A percentile compares a stretch with the other conserved stretches of the same genome.
Conservation (phyloP, 2,113 vertebrate species). For the Syrmaticus mikado region DNA sequence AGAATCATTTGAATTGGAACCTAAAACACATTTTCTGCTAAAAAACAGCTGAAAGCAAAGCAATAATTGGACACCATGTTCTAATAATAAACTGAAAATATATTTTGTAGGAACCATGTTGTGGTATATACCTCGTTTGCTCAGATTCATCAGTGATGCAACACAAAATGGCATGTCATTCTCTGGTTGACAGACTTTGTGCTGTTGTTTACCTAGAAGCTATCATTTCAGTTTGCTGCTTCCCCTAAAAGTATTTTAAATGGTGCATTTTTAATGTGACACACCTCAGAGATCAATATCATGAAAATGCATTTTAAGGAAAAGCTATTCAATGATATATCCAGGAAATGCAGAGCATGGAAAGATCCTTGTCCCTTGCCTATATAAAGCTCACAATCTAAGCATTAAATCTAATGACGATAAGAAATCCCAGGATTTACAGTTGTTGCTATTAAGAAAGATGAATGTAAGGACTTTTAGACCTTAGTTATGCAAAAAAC, state of each 20-base stretch:
- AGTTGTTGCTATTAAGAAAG: conserved; percentile 33
- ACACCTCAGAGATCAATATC: background rate
- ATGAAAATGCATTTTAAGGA: conserved; percentile 14
- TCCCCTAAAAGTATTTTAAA: background rate
- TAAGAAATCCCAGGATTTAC: conserved; percentile 22
- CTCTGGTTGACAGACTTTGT: background rate
- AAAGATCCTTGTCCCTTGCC: background rate
- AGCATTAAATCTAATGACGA: conserved; percentile 10
- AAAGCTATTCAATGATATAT: background rate
- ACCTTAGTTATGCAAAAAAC: conserved; percentile 62
- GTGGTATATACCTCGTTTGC: background rate
- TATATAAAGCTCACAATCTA: background rate
- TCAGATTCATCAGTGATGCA: accelerated
- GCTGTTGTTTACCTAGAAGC: background rate
- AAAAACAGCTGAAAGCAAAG: background rate
- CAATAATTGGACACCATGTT: background rate
- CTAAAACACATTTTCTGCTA: background rate
- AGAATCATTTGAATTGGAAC: background rate
- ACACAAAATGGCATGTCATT: background rate
- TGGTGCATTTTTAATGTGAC: background rate
- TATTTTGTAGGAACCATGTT: background rate
- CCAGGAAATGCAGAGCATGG: background rate
- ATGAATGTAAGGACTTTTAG: conserved; percentile 55
- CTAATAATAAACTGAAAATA: background rate
- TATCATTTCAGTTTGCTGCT: background rate